Evolutionary conservation across 2,113 vertebrate genomes (phyloP).

Genomic region (Isurus oxyrinchus): DNA sequence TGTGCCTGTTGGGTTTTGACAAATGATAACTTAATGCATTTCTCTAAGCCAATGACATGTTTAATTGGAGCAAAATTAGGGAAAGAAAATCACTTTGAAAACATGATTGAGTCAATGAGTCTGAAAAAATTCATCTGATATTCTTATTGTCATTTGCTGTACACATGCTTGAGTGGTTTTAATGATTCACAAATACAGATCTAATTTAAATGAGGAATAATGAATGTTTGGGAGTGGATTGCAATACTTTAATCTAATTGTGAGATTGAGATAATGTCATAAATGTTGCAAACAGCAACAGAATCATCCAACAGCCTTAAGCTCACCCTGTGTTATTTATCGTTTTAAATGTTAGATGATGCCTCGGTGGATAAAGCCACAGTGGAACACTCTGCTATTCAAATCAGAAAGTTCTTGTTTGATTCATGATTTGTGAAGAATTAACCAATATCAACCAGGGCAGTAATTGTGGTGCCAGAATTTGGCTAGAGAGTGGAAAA

Average conservation of each 20-base stretch:
- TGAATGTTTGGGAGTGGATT: constrained; percentile 9
- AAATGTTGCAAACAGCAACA: background rate
- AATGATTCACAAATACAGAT: constrained; percentile 25
- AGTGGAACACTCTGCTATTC: background rate
- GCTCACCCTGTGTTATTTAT: background rate
- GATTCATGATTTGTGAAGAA: background rate
- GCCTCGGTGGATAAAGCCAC: background rate
- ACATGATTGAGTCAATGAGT: background rate
- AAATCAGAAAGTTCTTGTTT: background rate
- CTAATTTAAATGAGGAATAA: constrained; percentile 25
- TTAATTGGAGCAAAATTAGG: constrained; percentile 19
- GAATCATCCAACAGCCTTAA: background rate
- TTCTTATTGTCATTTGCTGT: constrained; percentile 3
- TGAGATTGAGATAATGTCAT: constrained; percentile 7
- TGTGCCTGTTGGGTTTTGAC: background rate
- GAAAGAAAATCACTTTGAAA: constrained; percentile 14
- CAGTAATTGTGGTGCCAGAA: background rate
- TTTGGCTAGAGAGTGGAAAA: background rate
- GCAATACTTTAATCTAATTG: constrained; percentile 24
- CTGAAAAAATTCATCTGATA: constrained; percentile 7
- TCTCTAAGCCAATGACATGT: background rate
- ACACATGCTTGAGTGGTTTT: background rate
- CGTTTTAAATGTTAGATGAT: background rate
- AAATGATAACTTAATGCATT: background rate
- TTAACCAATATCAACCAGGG: background rate